These are phyloP conservation scores for Poeciliopsis occidentalis DNA, from an alignment of 2,113 vertebrate species.

Conservation along the genomic window DNA sequence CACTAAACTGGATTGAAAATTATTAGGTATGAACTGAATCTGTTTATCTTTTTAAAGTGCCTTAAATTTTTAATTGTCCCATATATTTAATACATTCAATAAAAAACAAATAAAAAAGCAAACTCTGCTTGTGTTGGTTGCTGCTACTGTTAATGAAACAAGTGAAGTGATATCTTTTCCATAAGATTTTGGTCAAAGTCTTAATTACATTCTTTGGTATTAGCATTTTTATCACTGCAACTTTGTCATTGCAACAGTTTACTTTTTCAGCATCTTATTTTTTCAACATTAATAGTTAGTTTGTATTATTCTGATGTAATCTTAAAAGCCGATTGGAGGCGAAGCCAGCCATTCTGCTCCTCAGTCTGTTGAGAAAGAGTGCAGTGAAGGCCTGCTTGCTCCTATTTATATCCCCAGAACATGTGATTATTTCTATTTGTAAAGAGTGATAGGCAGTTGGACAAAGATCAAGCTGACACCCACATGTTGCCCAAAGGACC, in stretches of 20 bases:
- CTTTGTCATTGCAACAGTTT: background rate
- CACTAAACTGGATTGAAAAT: background rate
- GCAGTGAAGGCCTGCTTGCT: conserved; percentile 33
- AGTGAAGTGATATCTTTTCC: background rate
- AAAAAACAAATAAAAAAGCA: no score
- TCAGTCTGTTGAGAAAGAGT: conserved; percentile 52
- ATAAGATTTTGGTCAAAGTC: background rate
- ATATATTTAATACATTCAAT: background rate
- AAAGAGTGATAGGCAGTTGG: conserved; percentile 70
- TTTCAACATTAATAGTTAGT: background rate
- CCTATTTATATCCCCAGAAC: conserved; percentile 76
- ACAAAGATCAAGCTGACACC: conserved; percentile 67
- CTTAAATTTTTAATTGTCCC: background rate
- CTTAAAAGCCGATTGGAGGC: background rate
- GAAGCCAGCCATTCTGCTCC: conserved; percentile 20
- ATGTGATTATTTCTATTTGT: conserved; percentile 82
- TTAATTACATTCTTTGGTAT: background rate
- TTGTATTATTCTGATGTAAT: background rate
- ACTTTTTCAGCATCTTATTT: background rate
- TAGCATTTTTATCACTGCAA: background rate
- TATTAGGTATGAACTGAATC: background rate
- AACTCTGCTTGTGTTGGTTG: background rate
- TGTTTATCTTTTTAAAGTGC: background rate
- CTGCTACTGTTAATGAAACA: background rate
- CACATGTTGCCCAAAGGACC: conserved; percentile 70